Conservation (phyloP, 2,888 invertebrate genomes). For the Pyrrhosoma nymphula region DNA sequence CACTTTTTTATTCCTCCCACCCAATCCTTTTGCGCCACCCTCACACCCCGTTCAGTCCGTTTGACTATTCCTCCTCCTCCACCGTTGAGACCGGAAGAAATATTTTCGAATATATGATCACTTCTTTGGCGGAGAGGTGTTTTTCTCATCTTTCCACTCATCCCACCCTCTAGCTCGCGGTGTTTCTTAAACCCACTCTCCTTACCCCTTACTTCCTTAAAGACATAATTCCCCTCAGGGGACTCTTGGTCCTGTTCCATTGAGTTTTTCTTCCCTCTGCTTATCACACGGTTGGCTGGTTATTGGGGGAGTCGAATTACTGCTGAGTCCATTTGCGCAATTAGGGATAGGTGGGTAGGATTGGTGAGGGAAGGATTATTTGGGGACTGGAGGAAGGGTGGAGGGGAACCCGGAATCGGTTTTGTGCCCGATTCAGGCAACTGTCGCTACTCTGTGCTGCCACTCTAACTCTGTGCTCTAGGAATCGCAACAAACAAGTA, state of each 20-base stretch:
- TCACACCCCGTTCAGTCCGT: not conserved
- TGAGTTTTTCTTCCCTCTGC: not conserved
- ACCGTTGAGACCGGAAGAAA: slow-evolving; percentile 36
- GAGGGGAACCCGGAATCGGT: no score
- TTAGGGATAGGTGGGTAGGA: no score
- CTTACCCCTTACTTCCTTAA: not conserved
- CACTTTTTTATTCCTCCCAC: slow-evolving; percentile 29
- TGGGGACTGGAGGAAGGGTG: no score
- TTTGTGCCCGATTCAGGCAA: no score
- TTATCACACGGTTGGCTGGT: no score
- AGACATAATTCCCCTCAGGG: not conserved
- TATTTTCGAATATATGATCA: slow-evolving; percentile 62
- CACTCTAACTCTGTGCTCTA: no score
- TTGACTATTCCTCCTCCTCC: not conserved
- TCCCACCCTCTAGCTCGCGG: not conserved
- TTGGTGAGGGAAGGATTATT: no score
- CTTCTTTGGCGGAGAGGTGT: slow-evolving; percentile 16
- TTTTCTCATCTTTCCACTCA: not conserved
- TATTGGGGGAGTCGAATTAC: no score
- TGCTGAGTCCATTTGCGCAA: no score
- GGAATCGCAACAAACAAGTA: no score
- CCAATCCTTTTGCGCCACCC: not conserved
- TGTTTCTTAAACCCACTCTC: not conserved
- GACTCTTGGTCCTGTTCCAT: not conserved
- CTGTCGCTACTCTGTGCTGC: no score